Percentiles rank a stretch among this genome's conserved stretches.
Conservation (phyloP, 2,113 vertebrate genomes). For the Progne subis region DNA sequence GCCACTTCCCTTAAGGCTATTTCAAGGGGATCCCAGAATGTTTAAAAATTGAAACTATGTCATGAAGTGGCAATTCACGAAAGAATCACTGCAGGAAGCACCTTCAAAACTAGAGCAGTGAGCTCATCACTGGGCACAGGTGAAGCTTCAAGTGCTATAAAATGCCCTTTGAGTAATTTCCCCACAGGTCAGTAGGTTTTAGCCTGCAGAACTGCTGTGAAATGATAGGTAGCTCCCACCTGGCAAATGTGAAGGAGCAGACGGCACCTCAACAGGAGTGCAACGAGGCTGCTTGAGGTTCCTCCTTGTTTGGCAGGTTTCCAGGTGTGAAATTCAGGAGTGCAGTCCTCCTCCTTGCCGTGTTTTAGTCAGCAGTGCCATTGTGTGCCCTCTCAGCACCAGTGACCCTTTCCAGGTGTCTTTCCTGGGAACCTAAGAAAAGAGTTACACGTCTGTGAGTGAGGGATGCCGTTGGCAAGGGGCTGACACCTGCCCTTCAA, state of each 20-base stretch:
- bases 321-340: not conserved
- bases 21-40: not conserved
- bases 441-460: not conserved
- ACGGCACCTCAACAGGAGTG: not conserved
- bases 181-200: not conserved
- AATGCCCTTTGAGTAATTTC: not conserved
- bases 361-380: rapidly evolving
- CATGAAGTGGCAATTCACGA: not conserved
- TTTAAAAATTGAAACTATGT: not conserved
- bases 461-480: not conserved
- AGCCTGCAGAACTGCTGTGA: not conserved
- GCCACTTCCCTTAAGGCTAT: not conserved
- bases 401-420: rapidly evolving
- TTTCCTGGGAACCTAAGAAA: not conserved
- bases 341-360: not conserved
- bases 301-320: not conserved
- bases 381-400: not conserved
- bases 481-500: constrained; percentile 11
- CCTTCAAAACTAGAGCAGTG: not conserved
- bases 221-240: not conserved
- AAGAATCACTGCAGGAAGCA: not conserved
- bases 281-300: not conserved
- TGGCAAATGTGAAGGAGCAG: not conserved
- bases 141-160: not conserved
- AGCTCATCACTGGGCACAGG: not conserved